phyloP scores from a whole-genome alignment of 1,140 invertebrate species.

The Drosophila punjabiensis region DNA sequence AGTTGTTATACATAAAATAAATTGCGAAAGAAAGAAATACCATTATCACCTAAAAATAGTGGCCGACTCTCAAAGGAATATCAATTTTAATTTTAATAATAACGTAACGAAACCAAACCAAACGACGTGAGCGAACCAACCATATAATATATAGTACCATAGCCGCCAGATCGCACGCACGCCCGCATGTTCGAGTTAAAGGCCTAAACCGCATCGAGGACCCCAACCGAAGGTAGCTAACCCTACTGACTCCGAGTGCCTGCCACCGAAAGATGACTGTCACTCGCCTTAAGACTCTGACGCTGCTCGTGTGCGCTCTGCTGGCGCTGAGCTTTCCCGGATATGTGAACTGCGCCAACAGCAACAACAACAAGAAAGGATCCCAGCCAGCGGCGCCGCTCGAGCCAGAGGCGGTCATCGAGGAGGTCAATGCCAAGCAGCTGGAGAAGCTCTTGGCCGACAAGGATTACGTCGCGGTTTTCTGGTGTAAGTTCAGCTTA shows the following conservation, averaged over 20 bases:
- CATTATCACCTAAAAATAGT: slow-evolving; percentile 83
- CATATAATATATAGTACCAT: slow-evolving; percentile 10
- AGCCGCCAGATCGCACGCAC: slow-evolving; percentile 35
- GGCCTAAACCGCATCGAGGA: slow-evolving; percentile 36
- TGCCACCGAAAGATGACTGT: slow-evolving; percentile 77
- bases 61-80: slow-evolving; percentile 71
- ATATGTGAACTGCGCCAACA: slow-evolving; percentile 82
- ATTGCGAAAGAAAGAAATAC: slow-evolving; percentile 74
- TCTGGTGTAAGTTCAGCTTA: slow-evolving; percentile 94
- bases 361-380: slow-evolving; percentile 72
- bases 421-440: slow-evolving; percentile 96
- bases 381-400: slow-evolving; percentile 69
- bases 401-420: slow-evolving; percentile 91
- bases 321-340: slow-evolving; percentile 85
- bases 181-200: slow-evolving; percentile 77
- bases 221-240: slow-evolving; percentile 41
- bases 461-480: slow-evolving; percentile 97
- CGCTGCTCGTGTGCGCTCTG: slow-evolving; percentile 81
- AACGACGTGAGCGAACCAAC: slow-evolving; percentile 63
- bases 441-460: slow-evolving; percentile 94
- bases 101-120: slow-evolving; percentile 65
- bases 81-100: slow-evolving; percentile 67
- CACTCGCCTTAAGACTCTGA: slow-evolving; percentile 83
- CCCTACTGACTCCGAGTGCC: slow-evolving; percentile 37
- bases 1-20: slow-evolving; percentile 64